Percentiles rank a stretch among this genome's conserved stretches.
phyloP scores from a whole-genome alignment of 2,113 vertebrate species.

The Epinephelus fuscoguttatus region DNA sequence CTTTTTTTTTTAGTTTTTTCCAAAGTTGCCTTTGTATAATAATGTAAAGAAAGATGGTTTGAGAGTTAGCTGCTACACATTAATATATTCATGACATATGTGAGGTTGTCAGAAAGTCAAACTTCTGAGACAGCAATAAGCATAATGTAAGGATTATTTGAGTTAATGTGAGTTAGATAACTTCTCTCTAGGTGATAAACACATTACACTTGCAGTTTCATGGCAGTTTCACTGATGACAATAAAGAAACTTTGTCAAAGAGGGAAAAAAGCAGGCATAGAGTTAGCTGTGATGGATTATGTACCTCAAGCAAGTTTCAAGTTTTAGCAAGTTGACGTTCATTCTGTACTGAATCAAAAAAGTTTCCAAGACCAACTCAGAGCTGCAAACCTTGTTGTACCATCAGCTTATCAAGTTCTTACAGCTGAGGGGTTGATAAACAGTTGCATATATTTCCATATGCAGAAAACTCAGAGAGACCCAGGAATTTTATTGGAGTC shows the following conservation, averaged over 20 bases:
- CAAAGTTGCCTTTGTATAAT: not conserved
- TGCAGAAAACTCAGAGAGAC: not conserved
- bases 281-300: constrained; percentile 45
- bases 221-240: constrained; percentile 23
- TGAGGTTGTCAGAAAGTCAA: constrained; percentile 30
- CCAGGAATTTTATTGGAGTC: not conserved
- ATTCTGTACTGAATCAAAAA: constrained; percentile 30
- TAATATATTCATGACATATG: constrained; percentile 23
- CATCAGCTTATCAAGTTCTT: constrained; percentile 11
- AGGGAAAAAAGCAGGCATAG: not conserved
- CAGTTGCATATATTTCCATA: constrained; percentile 1
- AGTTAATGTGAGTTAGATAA: constrained; percentile 12
- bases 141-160: constrained; percentile 29
- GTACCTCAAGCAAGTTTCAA: constrained; percentile 46
- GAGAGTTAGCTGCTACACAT: constrained; percentile 8
- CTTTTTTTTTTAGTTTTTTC: not conserved
- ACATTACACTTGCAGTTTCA: constrained; percentile 11
- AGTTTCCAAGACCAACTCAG: constrained; percentile 13
- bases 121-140: constrained; percentile 1
- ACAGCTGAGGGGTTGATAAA: not conserved
- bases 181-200: constrained; percentile 28
- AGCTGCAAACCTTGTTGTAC: constrained; percentile 1
- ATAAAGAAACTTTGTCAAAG: constrained; percentile 1
- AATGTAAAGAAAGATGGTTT: constrained; percentile 9
- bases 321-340: constrained; percentile 26